phyloP scores from a whole-genome alignment of 2,113 vertebrate species.

The Scomber scombrus region DNA sequence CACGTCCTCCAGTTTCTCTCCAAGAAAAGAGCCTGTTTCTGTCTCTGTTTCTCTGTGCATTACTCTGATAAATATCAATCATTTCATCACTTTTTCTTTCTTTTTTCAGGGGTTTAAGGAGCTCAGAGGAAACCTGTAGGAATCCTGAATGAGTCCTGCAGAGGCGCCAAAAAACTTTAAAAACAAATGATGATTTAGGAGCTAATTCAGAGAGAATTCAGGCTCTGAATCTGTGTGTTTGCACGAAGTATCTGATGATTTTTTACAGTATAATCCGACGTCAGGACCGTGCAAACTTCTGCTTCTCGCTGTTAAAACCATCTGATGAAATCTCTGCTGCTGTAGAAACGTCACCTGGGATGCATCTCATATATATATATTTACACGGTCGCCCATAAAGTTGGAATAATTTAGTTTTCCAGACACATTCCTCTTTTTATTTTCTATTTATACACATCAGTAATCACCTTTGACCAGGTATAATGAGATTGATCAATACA shows the following conservation, averaged over 20 bases:
- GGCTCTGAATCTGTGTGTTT: neutral
- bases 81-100: too few relatives aligned
- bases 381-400: too few relatives aligned
- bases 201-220: neutral
- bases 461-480: too few relatives aligned
- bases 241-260: neutral
- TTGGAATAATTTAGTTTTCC: too few relatives aligned
- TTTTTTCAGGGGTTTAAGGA: neutral
- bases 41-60: too few relatives aligned
- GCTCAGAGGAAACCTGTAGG: neutral
- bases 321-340: slow-evolving; percentile 8
- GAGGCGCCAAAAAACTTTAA: neutral
- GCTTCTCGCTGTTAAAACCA: neutral
- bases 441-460: too few relatives aligned
- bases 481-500: too few relatives aligned
- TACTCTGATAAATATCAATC: too few relatives aligned
- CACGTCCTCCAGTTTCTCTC: neutral
- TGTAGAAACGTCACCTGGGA: too few relatives aligned
- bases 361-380: too few relatives aligned
- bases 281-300: too few relatives aligned
- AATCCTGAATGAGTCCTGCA: neutral
- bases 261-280: neutral
- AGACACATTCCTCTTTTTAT: too few relatives aligned
- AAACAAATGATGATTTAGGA: neutral
- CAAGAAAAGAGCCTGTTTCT: neutral